A percentile compares a stretch with the other conserved stretches of the same genome.
phyloP scores from a whole-genome alignment of 2,797 vertebrate genomes.

The Odontamblyopus lacepedii region DNA sequence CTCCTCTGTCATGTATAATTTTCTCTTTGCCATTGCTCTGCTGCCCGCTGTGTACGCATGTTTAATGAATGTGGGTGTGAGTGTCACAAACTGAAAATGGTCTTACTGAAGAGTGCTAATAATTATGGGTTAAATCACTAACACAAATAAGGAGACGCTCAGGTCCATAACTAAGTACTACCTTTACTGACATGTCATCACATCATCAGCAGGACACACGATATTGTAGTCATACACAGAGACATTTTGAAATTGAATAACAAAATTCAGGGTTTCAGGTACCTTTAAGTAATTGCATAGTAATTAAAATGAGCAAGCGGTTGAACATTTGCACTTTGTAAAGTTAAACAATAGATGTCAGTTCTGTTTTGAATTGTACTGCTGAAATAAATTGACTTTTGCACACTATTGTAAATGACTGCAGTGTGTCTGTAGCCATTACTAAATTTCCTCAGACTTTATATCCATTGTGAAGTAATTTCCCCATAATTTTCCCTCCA shows the following conservation, averaged over 20 bases:
- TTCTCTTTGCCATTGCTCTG: neutral
- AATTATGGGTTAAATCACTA: conserved; percentile 8
- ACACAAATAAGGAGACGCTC: conserved; percentile 25
- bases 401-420: neutral
- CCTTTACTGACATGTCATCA: neutral
- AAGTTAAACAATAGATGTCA: neutral
- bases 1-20: neutral
- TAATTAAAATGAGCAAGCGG: neutral
- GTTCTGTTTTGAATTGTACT: neutral
- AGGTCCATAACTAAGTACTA: neutral
- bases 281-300: neutral
- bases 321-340: neutral
- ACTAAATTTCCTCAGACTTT: conserved; percentile 5
- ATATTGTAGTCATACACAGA: neutral
- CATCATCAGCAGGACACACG: neutral
- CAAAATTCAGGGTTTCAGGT: neutral
- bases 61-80: neutral
- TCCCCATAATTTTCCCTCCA: conserved; percentile 44
- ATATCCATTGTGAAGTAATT: conserved; percentile 51
- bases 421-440: conserved; percentile 3
- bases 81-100: conserved; percentile 22
- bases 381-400: conserved; percentile 8
- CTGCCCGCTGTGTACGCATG: conserved; percentile 4
- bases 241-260: neutral
- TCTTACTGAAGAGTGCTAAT: conserved; percentile 3